A percentile compares a stretch with the other conserved stretches of the same genome.
These are phyloP conservation scores for Eledone cirrhosa DNA, from an alignment of 2,888 invertebrate genomes.

Conservation along the genomic window DNA sequence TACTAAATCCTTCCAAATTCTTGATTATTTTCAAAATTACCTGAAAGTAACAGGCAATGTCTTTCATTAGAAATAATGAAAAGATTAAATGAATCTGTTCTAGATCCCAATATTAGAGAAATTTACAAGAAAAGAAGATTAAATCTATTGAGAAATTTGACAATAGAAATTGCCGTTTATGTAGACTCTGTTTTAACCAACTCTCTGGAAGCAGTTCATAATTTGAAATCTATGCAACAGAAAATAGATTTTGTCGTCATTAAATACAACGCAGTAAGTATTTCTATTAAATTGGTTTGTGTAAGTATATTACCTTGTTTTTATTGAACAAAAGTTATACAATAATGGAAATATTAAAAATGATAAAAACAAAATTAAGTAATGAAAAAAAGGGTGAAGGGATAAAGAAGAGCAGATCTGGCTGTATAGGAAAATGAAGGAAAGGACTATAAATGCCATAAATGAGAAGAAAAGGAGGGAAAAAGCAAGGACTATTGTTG, in stretches of 20 bases:
- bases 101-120: neutral
- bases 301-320: neutral
- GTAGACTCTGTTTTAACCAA: neutral
- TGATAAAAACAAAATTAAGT: no score
- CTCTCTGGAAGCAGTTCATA: neutral
- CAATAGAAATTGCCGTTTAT: slow-evolving; percentile 22
- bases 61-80: no score
- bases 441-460: no score
- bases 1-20: no score
- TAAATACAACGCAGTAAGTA: slow-evolving; percentile 10
- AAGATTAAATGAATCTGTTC: neutral
- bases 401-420: no score
- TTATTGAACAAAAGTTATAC: neutral
- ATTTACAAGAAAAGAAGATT: neutral
- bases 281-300: neutral
- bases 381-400: no score
- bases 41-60: no score
- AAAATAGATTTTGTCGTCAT: slow-evolving; percentile 10
- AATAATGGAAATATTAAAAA: no score
- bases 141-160: neutral
- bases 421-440: no score
- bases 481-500: no score
- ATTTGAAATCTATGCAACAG: neutral
- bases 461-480: no score
- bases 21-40: no score